phyloP scores from a whole-genome alignment of 2,113 vertebrate species.

The Hyaena hyaena region DNA sequence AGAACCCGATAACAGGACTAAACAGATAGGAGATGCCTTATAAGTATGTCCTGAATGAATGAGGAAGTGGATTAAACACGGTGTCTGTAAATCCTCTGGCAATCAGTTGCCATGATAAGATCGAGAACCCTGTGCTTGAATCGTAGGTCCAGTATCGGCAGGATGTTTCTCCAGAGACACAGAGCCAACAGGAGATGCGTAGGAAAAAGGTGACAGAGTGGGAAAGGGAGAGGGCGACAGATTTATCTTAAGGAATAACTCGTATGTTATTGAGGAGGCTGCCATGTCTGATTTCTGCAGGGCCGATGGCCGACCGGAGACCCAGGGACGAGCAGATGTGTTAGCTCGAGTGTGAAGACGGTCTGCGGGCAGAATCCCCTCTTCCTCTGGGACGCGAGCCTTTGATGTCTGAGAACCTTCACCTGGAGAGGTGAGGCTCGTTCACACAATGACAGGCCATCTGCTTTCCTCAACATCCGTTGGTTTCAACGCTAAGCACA shows the following conservation, averaged over 20 bases:
- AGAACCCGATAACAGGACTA: not conserved
- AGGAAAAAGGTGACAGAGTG: not conserved
- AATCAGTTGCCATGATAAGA: not conserved
- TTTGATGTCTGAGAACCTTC: not conserved
- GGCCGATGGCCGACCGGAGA: not conserved
- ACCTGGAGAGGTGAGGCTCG: not conserved
- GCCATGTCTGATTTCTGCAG: not conserved
- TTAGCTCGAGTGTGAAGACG: accelerated
- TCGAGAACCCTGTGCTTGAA: not conserved
- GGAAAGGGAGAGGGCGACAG: not conserved
- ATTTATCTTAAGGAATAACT: not conserved
- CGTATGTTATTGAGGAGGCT: not conserved
- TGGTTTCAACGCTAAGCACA: not conserved
- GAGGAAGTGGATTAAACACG: not conserved
- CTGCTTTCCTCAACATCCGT: not conserved
- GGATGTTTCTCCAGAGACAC: not conserved
- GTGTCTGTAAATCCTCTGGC: not conserved
- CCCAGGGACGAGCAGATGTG: not conserved
- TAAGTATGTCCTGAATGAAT: not conserved
- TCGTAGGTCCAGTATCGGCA: not conserved
- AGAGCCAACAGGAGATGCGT: not conserved
- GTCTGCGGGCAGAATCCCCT: not conserved
- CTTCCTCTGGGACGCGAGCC: not conserved
- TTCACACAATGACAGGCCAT: not conserved
- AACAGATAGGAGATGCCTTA: not conserved